Evolutionary conservation across 2,113 vertebrate species (phyloP).

Genomic region (Copsychus sechellarum): DNA sequence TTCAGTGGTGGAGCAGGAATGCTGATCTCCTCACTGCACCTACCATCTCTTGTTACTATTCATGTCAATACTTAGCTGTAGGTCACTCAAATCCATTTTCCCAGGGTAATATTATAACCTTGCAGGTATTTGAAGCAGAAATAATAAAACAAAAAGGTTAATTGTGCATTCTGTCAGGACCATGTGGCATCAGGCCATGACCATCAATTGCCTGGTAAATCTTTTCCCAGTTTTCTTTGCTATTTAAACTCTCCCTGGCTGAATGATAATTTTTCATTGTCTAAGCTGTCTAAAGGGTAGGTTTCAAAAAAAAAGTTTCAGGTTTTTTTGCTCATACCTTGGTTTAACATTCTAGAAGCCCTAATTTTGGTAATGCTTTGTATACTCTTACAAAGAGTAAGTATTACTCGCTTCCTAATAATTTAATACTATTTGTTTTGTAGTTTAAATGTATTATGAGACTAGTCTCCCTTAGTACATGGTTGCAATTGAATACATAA

Average conservation of each 20-base stretch:
- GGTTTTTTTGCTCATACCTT: background rate
- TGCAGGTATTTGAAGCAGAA: slow-evolving; percentile 39
- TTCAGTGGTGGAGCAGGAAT: slow-evolving; percentile 23
- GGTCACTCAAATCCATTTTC: slow-evolving; percentile 57
- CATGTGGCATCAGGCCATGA: slow-evolving; percentile 27
- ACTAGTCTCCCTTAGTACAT: background rate
- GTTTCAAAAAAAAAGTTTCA: slow-evolving; percentile 58
- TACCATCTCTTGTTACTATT: slow-evolving; percentile 50
- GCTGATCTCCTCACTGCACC: background rate
- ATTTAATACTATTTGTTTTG: slow-evolving; percentile 36
- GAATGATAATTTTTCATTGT: slow-evolving; percentile 34
- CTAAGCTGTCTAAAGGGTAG: slow-evolving; percentile 24
- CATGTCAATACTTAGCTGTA: slow-evolving; percentile 13
- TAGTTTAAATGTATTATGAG: background rate
- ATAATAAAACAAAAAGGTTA: slow-evolving; percentile 73
- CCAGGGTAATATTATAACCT: slow-evolving; percentile 35
- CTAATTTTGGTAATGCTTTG: background rate
- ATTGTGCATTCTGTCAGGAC: slow-evolving; percentile 69
- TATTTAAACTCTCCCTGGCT: slow-evolving; percentile 13
- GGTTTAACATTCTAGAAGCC: slow-evolving; percentile 48
- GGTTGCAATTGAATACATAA: background rate
- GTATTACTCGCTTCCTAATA: background rate
- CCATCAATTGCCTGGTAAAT: slow-evolving; percentile 53
- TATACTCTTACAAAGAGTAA: background rate
- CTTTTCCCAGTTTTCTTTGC: slow-evolving; percentile 29